Base-by-base conservation (phyloP, 2,797 vertebrate genomes). In the Pseudopleuronectes americanus region DNA sequence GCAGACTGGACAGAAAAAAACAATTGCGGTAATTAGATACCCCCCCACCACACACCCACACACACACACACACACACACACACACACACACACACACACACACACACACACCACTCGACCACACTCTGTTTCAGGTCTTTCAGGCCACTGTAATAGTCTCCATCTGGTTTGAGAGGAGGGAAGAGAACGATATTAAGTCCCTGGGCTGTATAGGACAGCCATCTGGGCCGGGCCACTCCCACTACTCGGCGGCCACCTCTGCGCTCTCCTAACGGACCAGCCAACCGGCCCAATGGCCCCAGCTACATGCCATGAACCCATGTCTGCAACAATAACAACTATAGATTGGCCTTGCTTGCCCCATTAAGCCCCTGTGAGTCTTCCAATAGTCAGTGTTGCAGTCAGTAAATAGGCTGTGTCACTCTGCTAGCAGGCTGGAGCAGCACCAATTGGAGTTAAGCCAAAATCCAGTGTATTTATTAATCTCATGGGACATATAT, bases 1-100 rank as follows among this genome's bases (percentile, higher is more conserved):
- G 79, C 72, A 70, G 72, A 41, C 71, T 92, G 87, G 90, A 86
- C 74, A 85, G 85, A 74, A 76, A 84, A 87, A 75, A 87, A 88
- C 84, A 87, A 90, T 84, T 83, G 87, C 80, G 73, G 90, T 92
- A 93, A 94, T 94, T 92, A 92, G 92, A 94, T 87, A 91, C 92
- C 80, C 67, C 67, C 79, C 71, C 69, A 70, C 3, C 26, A 19
- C 0, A 31, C 12, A 2, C 9, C 67, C 74, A 3, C 24, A 19
- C 0, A 31, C 38, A 2, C 9, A 19, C 2, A 4, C 70, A 61
- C 23, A 22, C 49, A 51, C 49, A 10, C n/a, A 19, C 38, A n/a
- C 22, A 26, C 16, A 23, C 24, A 19, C 2, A 9, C 68, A 66
- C 47, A 19, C 38, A n/a, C 22, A 26, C 16, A 23, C 24, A 19